Base-by-base conservation (phyloP, 2,888 invertebrate genomes). In the Heteromurus nitidus region DNA sequence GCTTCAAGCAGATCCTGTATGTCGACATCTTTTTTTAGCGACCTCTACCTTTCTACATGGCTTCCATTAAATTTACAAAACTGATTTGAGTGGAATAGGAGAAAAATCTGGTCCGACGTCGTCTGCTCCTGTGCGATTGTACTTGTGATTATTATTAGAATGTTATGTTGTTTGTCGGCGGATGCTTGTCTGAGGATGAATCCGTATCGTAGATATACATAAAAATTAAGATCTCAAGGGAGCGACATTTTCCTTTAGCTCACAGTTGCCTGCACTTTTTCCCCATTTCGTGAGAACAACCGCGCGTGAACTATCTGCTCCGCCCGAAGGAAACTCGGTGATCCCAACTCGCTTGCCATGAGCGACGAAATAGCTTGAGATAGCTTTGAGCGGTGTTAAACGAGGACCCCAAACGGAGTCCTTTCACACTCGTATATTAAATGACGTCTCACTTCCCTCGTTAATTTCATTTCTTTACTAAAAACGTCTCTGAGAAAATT, bases 401-500 rank as follows among this genome's bases (percentile, higher is more conserved):
- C 3, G 26, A 55, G n/a, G 50, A 50, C 50, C n/a, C 47, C 11
- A 47, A n/a, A 16, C n/a, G n/a, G 47, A 16, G 47, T 47, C 16
- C 47, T 47, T 47, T 47, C 47, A 47, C 75, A 67, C 75, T 55
- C 67, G 22, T 20, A 30, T 31, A 76, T 69, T 69, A 47, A 76
- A 76, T 76, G 69, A 76, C 68, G 18, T 76, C 76, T 69, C 62
- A 20, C 47, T 73, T 68, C 62, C 47, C 26, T 62, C 22, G 60
- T 76, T 76, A 76, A 76, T 76, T 76, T 75, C 75, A 55, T 28
- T 75, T 69, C 62, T 60, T 16, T n/a, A 31, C 42, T 60, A 22
- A 11, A n/a, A 47, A 20, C 30, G 30, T 36, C 67, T 64, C 53
- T 67, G 47, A 76, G 69, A 62, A 72, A 79, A 79, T 79, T 70